These are phyloP conservation scores for Frieseomelitta varia DNA, from an alignment of 1,140 invertebrate species.

Conservation along the genomic window DNA sequence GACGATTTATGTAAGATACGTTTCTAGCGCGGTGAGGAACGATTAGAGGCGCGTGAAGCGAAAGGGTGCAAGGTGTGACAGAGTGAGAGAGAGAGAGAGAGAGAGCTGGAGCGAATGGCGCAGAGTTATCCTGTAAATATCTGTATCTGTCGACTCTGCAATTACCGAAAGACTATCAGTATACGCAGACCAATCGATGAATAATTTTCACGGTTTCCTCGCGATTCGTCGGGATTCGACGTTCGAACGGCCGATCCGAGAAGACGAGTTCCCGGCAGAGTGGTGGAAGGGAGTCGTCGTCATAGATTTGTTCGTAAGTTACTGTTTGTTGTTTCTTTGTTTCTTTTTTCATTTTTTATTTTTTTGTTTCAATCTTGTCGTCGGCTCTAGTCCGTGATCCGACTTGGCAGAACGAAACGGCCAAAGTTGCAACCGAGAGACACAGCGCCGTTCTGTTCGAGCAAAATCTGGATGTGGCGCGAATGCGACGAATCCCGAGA, in stretches of 20 bases:
- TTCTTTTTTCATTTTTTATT: no score
- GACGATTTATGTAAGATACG: slow-evolving; percentile 67
- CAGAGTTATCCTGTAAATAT: slow-evolving; percentile 53
- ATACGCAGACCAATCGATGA: slow-evolving; percentile 60
- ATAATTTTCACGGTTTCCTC: slow-evolving; percentile 47
- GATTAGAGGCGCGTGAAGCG: slow-evolving; percentile 18
- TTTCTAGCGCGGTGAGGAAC: slow-evolving; percentile 48
- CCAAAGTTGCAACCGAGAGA: not conserved
- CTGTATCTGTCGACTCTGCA: slow-evolving; percentile 45
- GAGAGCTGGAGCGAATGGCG: not conserved
- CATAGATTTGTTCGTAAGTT: not conserved
- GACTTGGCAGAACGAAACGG: not conserved
- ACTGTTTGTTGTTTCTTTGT: not conserved
- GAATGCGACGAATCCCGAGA: slow-evolving; percentile 34
- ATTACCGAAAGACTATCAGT: slow-evolving; percentile 58
- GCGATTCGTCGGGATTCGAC: slow-evolving; percentile 50
- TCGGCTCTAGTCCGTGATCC: no score
- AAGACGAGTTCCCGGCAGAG: not conserved
- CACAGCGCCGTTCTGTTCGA: not conserved
- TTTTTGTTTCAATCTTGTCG: not conserved
- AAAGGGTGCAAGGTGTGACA: not conserved
- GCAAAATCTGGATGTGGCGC: not conserved
- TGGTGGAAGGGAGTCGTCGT: not conserved
- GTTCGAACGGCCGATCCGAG: not conserved
- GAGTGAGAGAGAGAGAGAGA: not conserved